phyloP scores from a whole-genome alignment of 2,888 invertebrate genomes.

The Eudasyphora cyanicolor region DNA sequence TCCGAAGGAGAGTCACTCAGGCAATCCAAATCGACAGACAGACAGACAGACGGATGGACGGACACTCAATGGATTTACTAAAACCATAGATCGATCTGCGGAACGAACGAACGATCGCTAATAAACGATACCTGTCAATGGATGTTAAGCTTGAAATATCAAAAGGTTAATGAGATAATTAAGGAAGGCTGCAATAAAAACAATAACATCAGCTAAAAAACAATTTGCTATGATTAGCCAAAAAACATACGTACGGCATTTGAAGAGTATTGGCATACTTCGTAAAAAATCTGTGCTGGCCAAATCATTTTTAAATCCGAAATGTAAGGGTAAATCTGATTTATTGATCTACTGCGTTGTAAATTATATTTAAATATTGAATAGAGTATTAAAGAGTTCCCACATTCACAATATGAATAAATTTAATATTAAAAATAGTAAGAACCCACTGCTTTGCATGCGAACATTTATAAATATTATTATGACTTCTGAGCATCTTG shows the following conservation, averaged over 20 bases:
- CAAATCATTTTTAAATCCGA: not conserved
- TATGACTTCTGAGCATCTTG: too few species aligned
- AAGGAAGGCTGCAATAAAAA: too few species aligned
- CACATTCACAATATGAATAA: too few species aligned
- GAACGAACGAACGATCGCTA: not conserved
- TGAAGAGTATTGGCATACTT: slow-evolving; percentile 23
- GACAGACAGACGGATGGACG: not conserved
- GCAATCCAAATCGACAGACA: not conserved
- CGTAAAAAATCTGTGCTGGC: slow-evolving; percentile 18
- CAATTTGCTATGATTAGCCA: slow-evolving; percentile 46
- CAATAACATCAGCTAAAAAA: too few species aligned
- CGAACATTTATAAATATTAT: too few species aligned
- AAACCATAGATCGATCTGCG: not conserved
- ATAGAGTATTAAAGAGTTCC: too few species aligned
- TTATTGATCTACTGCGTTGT: not conserved
- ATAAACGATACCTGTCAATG: slow-evolving; percentile 46
- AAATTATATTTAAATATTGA: too few species aligned
- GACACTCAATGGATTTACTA: not conserved
- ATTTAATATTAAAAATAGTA: too few species aligned
- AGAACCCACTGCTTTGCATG: too few species aligned
- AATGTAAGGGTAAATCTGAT: not conserved
- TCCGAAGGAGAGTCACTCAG: not conserved
- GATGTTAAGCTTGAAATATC: slow-evolving; percentile 59
- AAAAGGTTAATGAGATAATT: slow-evolving; percentile 66
- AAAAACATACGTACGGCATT: slow-evolving; percentile 45